Evolutionary conservation across 2,888 invertebrate genomes (phyloP).

Genomic region (Gari tellinella): DNA sequence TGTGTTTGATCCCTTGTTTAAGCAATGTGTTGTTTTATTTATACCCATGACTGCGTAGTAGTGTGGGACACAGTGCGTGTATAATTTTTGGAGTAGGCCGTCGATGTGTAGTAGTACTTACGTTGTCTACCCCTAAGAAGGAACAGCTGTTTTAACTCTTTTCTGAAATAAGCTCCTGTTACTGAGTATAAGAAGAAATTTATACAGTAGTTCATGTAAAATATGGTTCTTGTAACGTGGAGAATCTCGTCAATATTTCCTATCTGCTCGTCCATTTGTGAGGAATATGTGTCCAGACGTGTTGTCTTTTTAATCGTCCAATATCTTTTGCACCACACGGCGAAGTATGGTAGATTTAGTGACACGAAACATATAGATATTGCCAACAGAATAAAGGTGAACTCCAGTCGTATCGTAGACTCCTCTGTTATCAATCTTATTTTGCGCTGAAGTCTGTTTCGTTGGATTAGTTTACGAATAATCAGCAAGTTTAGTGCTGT

Average conservation of each 20-base stretch:
- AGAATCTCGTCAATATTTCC: constrained; percentile 57
- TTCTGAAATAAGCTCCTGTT: constrained; percentile 79
- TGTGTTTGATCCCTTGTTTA: too few species aligned
- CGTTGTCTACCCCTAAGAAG: constrained; percentile 62
- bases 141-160: constrained; percentile 74
- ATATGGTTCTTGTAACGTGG: constrained; percentile 74
- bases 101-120: constrained; percentile 59
- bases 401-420: constrained; percentile 79
- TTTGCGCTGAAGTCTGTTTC: constrained; percentile 69
- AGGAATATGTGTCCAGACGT: not conserved
- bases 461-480: constrained; percentile 73
- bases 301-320: constrained; percentile 40
- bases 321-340: constrained; percentile 76
- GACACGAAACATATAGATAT: constrained; percentile 81
- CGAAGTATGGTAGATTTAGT: constrained; percentile 80
- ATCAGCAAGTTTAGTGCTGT: constrained; percentile 78
- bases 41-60: constrained; percentile 70
- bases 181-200: constrained; percentile 81
- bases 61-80: constrained; percentile 51
- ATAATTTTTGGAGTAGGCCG: constrained; percentile 47
- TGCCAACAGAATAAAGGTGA: constrained; percentile 79
- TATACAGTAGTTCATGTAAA: constrained; percentile 79
- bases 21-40: too few species aligned
- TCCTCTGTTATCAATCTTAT: constrained; percentile 72
- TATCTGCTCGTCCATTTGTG: constrained; percentile 28